Conservation (phyloP, 2,888 invertebrate genomes). For the Lycocerus yunnanus region DNA sequence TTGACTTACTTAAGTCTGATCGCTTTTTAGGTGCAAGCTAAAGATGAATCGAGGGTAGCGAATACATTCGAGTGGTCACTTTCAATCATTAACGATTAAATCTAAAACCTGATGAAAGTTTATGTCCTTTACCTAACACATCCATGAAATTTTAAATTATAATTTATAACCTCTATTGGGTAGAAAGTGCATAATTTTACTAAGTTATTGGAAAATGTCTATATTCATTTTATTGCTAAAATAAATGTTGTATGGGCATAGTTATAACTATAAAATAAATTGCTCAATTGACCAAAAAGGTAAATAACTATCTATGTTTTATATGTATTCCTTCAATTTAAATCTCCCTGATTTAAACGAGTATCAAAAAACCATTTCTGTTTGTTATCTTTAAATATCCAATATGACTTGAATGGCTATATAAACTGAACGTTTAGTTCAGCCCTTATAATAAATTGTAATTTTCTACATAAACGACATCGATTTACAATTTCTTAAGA, state of each 20-base stretch:
- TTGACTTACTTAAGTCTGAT: too few relatives aligned
- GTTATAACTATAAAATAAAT: not conserved
- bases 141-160: not conserved
- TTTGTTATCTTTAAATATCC: constrained; percentile 24
- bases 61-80: not conserved
- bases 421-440: not conserved
- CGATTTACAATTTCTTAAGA: not conserved
- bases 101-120: not conserved
- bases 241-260: not conserved
- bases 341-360: constrained; percentile 27
- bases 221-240: not conserved
- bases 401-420: constrained; percentile 12
- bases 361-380: constrained; percentile 27
- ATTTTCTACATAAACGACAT: constrained; percentile 2
- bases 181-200: not conserved
- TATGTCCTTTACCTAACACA: not conserved
- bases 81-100: not conserved
- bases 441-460: constrained; percentile 1
- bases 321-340: constrained; percentile 11
- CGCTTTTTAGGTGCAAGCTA: too few relatives aligned
- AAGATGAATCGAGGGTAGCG: too few relatives aligned
- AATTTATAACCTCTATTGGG: not conserved
- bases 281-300: not conserved
- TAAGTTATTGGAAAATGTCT: not conserved
- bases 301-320: not conserved